Base-by-base conservation (phyloP, 2,113 vertebrate species). In the Periophthalmodon schlosseri region DNA sequence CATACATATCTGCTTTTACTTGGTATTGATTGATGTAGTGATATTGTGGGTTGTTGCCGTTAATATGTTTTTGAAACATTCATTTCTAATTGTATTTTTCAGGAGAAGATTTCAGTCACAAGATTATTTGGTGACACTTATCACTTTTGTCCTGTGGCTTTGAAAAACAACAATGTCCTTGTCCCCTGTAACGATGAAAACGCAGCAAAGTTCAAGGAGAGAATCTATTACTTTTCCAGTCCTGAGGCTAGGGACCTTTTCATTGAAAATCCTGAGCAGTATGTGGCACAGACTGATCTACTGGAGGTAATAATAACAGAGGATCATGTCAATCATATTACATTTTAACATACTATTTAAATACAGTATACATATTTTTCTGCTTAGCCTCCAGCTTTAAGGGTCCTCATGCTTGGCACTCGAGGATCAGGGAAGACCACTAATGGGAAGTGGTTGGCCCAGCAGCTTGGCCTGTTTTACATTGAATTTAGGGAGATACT, bases 401-500 rank as follows among this genome's bases (percentile, higher is more conserved):
- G 97, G 46, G 77, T 99, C 18, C 93, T 94, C 75, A 69, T 97
- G 47, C 79, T 99, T 21, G 98, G 98, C 2, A 60, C 91, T 47
- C 93, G 86, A 12, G 97, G 97, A 69, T 91, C 96, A 33, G 98
- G 96, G 21, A 99, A 97, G 93, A 96, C 94, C 36, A 72, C 86
- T 44, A 91, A 94, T 76, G 95, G 93, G 24, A 89, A 93, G 72
- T 92, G 93, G 90, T 68, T 97, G 63, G 95, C 96, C 57, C 79
- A 95, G 46, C 93, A 95, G 69, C 92, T 98, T 49, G 95, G 94
- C 10, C 86, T 99, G 76, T 98, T 99, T 79, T 94, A 98, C 72
- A 94, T 99, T 87, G 96, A 98, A 11, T 98, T 97, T 89, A 93
- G 95, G 64, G 96, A 99, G 85, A 86, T 87, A 56, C 93, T 99